Evolutionary conservation across 1,140 invertebrate genomes (phyloP), one percentile per base, ranked within the genome.

Genomic region (Papilio helenus): DNA sequence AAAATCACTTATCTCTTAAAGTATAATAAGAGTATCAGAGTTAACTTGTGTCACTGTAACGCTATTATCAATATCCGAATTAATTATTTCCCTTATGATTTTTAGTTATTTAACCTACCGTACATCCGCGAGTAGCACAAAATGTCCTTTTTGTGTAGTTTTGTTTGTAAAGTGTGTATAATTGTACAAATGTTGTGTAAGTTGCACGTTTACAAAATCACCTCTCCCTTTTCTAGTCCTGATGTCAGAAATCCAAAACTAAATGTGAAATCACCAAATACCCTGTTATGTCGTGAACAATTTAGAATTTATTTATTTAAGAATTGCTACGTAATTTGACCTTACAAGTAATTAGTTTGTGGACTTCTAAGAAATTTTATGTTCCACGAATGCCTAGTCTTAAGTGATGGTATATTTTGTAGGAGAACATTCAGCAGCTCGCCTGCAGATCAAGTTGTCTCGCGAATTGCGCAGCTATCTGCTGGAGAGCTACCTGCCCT

Each of bases 401-500:
- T n/a, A n/a, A 18, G 18, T 51, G 3, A n/a, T 51, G 46, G 3
- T 51, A n/a, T 65, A 81, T 49, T 72, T 83, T 88, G 16, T 84
- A 96, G 96, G 95, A 71, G 95, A 96, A 81, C 95, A 96, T 85
- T 95, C 95, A 23, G 95, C 95, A 46, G 95, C 95, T 18, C 88
- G 96, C 39, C 87, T 96, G 58, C 90, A 95, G 81, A 96, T 96
- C 68, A 95, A 94, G 77, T 88, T 96, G 79, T 96, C 95, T 18
- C 85, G 96, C 23, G 96, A 96, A 86, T 90, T 96, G 2, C 91
- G 95, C 39, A 95, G 95, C 78, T 96, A 96, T 81, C 89, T 96
- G 2, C 86, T 96, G 39, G 96, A 96, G 86, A 96, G 95, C 79
- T 96, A 96, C 84, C 87, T 96, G 12, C 96, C 96, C 0, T 96